These are phyloP conservation scores for Rapana venosa DNA, from an alignment of 2,888 invertebrate genomes.

Conservation along the genomic window DNA sequence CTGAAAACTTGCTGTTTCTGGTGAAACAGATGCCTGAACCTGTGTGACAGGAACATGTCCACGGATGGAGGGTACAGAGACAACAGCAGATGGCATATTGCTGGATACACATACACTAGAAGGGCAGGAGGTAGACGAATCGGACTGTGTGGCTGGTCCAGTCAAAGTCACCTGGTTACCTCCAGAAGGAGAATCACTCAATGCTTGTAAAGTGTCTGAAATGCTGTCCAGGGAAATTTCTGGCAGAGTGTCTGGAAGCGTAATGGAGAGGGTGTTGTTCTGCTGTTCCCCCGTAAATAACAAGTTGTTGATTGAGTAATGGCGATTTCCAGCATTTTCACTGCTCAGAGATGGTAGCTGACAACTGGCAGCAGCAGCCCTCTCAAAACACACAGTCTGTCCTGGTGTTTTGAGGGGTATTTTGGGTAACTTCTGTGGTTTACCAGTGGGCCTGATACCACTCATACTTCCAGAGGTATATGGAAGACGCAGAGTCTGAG, in stretches of 20 bases:
- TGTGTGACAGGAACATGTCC: not conserved
- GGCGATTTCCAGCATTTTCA: constrained; percentile 20
- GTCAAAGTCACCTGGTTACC: not conserved
- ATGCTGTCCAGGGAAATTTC: constrained; percentile 40
- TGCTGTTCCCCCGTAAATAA: constrained; percentile 38
- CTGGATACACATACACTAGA: not conserved
- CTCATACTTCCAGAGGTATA: not conserved
- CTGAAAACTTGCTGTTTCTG: not conserved
- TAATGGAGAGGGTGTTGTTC: constrained; percentile 33
- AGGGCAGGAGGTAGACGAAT: not conserved
- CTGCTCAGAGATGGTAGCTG: not conserved
- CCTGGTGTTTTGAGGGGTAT: not conserved
- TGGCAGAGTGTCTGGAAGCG: constrained; percentile 39
- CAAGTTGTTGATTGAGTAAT: constrained; percentile 41
- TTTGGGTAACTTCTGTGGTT: not conserved
- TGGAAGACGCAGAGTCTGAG: not conserved
- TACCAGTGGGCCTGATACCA: not conserved
- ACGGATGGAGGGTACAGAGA: not conserved
- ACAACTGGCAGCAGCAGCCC: not conserved
- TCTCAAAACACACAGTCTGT: not conserved
- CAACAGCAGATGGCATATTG: not conserved
- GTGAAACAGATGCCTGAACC: not conserved
- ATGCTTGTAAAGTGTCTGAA: constrained; percentile 39
- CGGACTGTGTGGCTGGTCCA: not conserved
- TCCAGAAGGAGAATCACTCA: constrained; percentile 1